Evolutionary conservation across 2,797 vertebrate species (phyloP), one percentile per base, ranked within the genome.

Genomic region (Erethizon dorsatum): DNA sequence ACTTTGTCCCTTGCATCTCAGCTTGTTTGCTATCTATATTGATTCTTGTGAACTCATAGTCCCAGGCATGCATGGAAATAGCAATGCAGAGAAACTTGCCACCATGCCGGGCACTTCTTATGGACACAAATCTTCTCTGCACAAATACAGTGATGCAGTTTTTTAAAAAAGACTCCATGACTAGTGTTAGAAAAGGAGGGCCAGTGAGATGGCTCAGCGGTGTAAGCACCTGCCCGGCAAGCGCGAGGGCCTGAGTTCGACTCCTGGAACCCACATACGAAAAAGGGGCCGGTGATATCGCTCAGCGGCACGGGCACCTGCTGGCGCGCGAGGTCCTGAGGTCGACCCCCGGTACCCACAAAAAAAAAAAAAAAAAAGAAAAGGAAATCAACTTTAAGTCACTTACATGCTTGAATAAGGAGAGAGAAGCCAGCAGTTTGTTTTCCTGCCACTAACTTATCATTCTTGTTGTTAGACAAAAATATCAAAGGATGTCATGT

Each of bases 401-500:
- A 85, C 80, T 95, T 65, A 37, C 79, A 93, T 87, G 61, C 61
- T 67, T 83, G 52, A 54, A 33, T 41, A 69, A 89, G 57, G 88
- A 61, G 69, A 87, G 63, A 65, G 65, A 88, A 84, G 77, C 14
- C 87, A 77, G 80, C 13, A 54, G 63, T 63, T 82, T 80, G 54
- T 20, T 88, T 65, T 95, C 61, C n/a, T 83, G 45, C 63, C 91
- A 65, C 91, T 84, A 59, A 83, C 14, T 78, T 78, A 83, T 50
- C 73, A 77, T 79, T 20, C 33, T 57, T 45, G 6, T 88, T 78
- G 86, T 94, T 93, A 89, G 83, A 80, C 79, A 59, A 84, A 90
- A 96, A 56, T 85, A 94, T 78, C 83, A 63, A 90, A 90, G 67
- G 65, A 59, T 63, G 65, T 88, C 82, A n/a, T 54, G n/a, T 41